Percentiles rank a stretch among this genome's conserved stretches.
These are phyloP conservation scores for Belonocnema kinseyi DNA, from an alignment of 1,140 invertebrate genomes.

Conservation along the genomic window DNA sequence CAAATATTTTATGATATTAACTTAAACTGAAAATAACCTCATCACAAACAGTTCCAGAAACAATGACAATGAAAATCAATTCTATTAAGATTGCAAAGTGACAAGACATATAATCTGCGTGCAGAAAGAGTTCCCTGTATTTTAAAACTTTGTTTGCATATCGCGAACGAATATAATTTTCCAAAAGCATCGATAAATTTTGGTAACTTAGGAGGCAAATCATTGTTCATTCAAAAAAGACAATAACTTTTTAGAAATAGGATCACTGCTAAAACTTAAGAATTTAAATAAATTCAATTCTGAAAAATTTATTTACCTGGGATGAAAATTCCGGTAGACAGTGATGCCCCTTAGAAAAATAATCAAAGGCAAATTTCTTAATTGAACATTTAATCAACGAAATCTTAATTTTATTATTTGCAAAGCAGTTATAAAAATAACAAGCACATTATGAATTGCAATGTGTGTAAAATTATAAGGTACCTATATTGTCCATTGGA, in stretches of 20 bases:
- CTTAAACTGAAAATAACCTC: slow-evolving; percentile 10
- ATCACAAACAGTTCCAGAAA: not conserved
- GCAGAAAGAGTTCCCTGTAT: no score
- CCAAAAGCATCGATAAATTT: not conserved
- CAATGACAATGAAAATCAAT: not conserved
- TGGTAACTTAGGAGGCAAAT: not conserved
- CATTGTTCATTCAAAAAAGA: no score
- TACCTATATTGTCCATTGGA: not conserved
- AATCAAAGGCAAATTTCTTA: not conserved
- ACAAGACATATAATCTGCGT: not conserved
- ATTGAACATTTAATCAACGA: not conserved
- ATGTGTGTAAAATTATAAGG: not conserved
- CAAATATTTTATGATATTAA: no score
- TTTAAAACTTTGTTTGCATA: no score
- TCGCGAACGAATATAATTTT: no score
- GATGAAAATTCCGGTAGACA: not conserved
- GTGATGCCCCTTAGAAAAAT: not conserved
- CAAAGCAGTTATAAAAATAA: not conserved
- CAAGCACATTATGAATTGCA: not conserved
- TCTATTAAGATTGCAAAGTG: not conserved
- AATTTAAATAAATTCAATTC: not conserved
- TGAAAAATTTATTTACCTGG: not conserved
- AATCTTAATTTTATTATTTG: not conserved
- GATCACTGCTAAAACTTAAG: no score
- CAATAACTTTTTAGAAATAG: no score